Evolutionary conservation across 2,888 invertebrate species (phyloP).

Genomic region (Hirudinaria manillensis): DNA sequence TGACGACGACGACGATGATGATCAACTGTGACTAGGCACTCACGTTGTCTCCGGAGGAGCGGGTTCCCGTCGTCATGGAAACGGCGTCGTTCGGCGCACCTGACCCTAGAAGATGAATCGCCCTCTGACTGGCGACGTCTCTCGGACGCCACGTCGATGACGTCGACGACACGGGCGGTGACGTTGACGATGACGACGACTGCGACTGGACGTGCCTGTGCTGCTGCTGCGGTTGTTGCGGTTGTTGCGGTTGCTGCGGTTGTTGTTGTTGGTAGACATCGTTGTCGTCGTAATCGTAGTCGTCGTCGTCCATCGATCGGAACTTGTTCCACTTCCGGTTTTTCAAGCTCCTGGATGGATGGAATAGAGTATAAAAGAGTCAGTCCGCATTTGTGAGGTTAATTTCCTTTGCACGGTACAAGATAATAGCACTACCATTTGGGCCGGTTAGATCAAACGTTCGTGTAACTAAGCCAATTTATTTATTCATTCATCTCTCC

Average conservation of each 20-base stretch:
- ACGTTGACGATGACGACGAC: not conserved
- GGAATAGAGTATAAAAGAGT: not conserved
- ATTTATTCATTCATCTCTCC: slow-evolving; percentile 2
- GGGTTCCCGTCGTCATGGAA: too few relatives aligned
- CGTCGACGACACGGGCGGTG: not conserved
- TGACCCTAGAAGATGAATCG: too few relatives aligned
- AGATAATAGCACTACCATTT: too few relatives aligned
- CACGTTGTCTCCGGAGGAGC: too few relatives aligned
- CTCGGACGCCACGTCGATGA: too few relatives aligned
- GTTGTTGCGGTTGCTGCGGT: not conserved
- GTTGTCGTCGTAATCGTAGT: not conserved
- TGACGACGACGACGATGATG: too few relatives aligned
- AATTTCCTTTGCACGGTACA: not conserved
- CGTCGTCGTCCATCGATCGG: slow-evolving; percentile 5
- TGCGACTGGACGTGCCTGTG: not conserved
- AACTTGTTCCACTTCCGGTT: slow-evolving; percentile 3
- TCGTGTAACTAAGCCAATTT: not conserved
- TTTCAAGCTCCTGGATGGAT: slow-evolving; percentile 1
- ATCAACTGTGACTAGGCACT: too few relatives aligned
- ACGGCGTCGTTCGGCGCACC: too few relatives aligned
- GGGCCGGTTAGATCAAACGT: too few relatives aligned
- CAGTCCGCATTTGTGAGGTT: not conserved
- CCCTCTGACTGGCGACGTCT: too few relatives aligned
- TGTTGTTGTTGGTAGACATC: not conserved
- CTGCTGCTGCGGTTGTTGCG: not conserved